Evolutionary conservation across 2,888 invertebrate genomes (phyloP), one percentile per base, ranked within the genome.

Genomic region (Terebella lapidaria): DNA sequence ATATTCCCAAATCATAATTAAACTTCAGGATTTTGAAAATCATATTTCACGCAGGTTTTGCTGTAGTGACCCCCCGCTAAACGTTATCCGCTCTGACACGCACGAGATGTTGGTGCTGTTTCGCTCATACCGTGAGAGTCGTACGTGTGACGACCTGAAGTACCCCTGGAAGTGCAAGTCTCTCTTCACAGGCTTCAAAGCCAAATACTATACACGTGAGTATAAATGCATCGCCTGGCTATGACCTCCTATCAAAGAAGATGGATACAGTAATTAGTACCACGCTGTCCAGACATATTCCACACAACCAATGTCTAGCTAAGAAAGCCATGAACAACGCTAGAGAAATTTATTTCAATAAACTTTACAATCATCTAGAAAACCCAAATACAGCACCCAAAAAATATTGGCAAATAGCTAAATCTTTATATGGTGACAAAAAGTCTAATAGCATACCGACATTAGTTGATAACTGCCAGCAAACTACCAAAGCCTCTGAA

Each of bases 21-120:
- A 15, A 35, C 42, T 35, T 15, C 42, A 35, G 42, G 42, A 35
- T 35, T 35, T 35, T 35, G n/a, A 35, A 35, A 35, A 35, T 35
- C 10, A 35, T 35, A n/a, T 35, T 35, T 10, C n/a, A n/a, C n/a
- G 24, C 60, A 72, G 72, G 61, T 70, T 72, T 53, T 72, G 72
- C 58, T 70, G 69, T 28, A 49, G 59, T 25, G 64, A 66, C 26
- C 61, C 62, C 2, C 65, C 69, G 0, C 29, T 35, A 10, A 18
- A 56, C 15, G 49, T 62, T 0, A 59, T 72, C 24, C 54, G 59
- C n/a, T 72, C 72, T 1, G 64, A 68, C 18, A 62, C 65, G 2
- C 67, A 69, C 57, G 69, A 70, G 52, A 72, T 72, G 72, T 54
- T 72, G 51, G 68, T 72, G 1, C 51, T 72, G 22, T 68, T 72